A percentile compares a stretch with the other conserved stretches of the same genome.
These are phyloP conservation scores for Mystacides longicornis DNA, from an alignment of 2,888 invertebrate genomes.

Conservation along the genomic window DNA sequence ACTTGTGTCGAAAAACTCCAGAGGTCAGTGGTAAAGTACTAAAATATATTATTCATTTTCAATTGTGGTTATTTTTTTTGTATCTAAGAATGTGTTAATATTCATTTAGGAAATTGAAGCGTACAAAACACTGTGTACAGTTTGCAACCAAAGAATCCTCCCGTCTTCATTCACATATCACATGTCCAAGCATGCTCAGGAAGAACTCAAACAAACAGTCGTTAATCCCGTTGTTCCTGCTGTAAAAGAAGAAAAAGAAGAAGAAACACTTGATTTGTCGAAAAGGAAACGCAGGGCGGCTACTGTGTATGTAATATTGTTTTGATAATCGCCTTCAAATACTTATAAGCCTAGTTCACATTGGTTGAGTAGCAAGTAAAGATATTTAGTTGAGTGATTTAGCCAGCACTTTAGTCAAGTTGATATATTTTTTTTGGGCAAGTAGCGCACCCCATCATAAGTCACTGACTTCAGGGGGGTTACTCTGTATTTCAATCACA, in stretches of 20 bases:
- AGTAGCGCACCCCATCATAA: too few relatives aligned
- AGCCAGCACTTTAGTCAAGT: too few relatives aligned
- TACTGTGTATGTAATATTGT: constrained; percentile 32
- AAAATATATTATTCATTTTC: background rate
- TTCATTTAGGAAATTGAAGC: constrained; percentile 40
- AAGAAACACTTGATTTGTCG: too few relatives aligned
- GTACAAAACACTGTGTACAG: constrained; percentile 44
- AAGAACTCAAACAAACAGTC: background rate
- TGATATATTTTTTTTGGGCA: too few relatives aligned
- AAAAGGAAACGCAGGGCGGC: too few relatives aligned
- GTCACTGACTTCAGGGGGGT: too few relatives aligned
- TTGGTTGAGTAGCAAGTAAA: too few relatives aligned
- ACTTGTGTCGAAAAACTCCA: constrained; percentile 52
- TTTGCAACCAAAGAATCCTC: constrained; percentile 47
- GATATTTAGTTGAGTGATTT: too few relatives aligned
- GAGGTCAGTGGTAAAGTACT: constrained; percentile 34
- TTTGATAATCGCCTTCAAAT: background rate
- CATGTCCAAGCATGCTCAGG: constrained; percentile 40
- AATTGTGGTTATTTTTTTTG: background rate
- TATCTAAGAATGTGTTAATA: constrained; percentile 1
- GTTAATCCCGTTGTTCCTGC: constrained; percentile 6
- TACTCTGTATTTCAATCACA: too few relatives aligned
- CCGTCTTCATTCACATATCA: constrained; percentile 54
- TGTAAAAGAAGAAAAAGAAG: constrained; percentile 31
- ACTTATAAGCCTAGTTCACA: too few relatives aligned